These are phyloP conservation scores for Tupaia tana DNA, from an alignment of 2,113 vertebrate genomes.

Conservation along the genomic window DNA sequence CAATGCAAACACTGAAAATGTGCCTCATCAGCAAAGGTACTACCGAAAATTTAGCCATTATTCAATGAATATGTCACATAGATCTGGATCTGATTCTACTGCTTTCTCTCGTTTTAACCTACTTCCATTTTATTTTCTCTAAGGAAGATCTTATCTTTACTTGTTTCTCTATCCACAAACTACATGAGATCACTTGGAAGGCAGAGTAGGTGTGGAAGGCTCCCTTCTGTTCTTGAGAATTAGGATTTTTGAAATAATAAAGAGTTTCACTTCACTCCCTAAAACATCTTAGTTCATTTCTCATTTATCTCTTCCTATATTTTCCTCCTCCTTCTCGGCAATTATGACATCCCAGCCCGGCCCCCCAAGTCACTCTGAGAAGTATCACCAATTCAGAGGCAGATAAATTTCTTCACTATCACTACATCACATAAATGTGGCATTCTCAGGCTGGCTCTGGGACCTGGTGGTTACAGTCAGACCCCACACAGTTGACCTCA, in stretches of 20 bases:
- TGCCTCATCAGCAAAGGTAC: constrained; percentile 4
- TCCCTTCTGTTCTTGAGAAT: constrained; percentile 60
- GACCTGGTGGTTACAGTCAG: too few relatives aligned
- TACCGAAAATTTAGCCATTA: constrained; percentile 10
- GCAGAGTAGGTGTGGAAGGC: not conserved
- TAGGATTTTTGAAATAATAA: constrained; percentile 36
- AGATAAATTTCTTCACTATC: not conserved
- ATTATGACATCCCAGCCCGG: not conserved
- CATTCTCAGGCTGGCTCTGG: not conserved
- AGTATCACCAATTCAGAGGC: not conserved
- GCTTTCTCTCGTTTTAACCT: constrained; percentile 48
- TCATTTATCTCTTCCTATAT: constrained; percentile 24
- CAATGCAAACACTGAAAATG: not conserved
- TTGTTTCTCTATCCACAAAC: constrained; percentile 56
- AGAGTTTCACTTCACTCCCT: constrained; percentile 20
- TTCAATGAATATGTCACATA: not conserved
- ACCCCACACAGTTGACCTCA: too few relatives aligned
- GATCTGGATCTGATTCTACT: not conserved
- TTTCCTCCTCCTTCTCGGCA: not conserved
- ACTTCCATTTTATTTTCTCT: constrained; percentile 22
- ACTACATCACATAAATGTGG: not conserved
- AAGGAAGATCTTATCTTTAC: constrained; percentile 33
- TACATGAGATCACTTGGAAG: constrained; percentile 52
- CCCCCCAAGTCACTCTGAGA: not conserved
- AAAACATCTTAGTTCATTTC: constrained; percentile 8